Conservation (phyloP, 2,797 vertebrate species). For the Eupleurogrammus muticus region DNA sequence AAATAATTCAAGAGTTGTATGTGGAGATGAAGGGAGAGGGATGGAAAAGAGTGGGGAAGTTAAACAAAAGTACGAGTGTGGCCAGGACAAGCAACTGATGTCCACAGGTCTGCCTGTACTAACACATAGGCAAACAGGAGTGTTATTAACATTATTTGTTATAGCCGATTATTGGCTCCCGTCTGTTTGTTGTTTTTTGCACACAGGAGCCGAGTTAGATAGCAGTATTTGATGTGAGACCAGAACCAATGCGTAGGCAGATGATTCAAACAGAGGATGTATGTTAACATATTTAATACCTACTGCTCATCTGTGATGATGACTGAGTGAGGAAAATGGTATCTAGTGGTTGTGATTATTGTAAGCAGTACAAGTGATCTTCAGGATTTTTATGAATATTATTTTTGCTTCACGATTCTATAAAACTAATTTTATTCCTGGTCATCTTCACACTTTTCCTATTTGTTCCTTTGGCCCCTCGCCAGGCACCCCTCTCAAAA, state of each 20-base stretch:
- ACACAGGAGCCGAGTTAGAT: slow-evolving; percentile 4
- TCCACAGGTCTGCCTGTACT: neutral
- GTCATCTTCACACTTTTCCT: slow-evolving; percentile 10
- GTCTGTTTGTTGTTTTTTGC: slow-evolving; percentile 32
- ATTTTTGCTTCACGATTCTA: slow-evolving; percentile 8
- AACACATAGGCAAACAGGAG: neutral
- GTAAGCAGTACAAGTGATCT: slow-evolving; percentile 20
- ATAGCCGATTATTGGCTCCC: slow-evolving; percentile 27
- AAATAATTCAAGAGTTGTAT: slow-evolving; percentile 23
- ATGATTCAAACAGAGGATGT: slow-evolving; percentile 26
- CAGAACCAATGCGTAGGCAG: slow-evolving; percentile 27
- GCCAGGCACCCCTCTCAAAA: slow-evolving; percentile 23
- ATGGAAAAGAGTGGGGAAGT: slow-evolving; percentile 1
- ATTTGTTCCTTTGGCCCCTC: neutral
- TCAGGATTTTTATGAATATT: slow-evolving; percentile 10
- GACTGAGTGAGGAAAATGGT: neutral
- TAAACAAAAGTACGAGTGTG: neutral
- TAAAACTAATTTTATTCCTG: neutral
- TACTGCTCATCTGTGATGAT: slow-evolving; percentile 31
- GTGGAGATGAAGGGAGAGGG: neutral
- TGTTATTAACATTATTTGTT: slow-evolving; percentile 31
- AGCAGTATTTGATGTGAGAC: slow-evolving; percentile 21
- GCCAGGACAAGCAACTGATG: neutral
- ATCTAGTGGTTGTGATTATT: slow-evolving; percentile 11
- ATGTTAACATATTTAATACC: slow-evolving; percentile 45